Conservation (phyloP, 2,797 vertebrate genomes). For the Prunella strophiata region DNA sequence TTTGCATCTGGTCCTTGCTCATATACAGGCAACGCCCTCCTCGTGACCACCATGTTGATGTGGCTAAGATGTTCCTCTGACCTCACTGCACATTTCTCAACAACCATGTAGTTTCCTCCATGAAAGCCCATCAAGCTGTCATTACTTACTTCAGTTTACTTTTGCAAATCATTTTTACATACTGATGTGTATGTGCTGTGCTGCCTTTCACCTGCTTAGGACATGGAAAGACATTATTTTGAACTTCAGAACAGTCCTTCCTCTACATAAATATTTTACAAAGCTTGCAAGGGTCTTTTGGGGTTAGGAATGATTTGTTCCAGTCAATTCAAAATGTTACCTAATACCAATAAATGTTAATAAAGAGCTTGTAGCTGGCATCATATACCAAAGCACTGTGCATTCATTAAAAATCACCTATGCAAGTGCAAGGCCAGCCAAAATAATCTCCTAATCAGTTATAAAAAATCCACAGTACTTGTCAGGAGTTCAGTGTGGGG, state of each 20-base stretch:
- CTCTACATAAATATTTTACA: constrained; percentile 24
- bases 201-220: constrained; percentile 38
- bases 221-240: constrained; percentile 4
- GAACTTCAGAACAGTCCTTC: neutral
- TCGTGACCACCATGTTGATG: neutral
- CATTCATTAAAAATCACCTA: constrained; percentile 61
- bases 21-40: neutral
- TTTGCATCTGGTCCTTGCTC: neutral
- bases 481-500: constrained; percentile 52
- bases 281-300: neutral
- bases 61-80: neutral
- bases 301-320: constrained; percentile 39
- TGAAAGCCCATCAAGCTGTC: constrained; percentile 41
- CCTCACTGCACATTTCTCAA: constrained; percentile 1
- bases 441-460: constrained; percentile 72
- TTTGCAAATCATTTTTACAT: constrained; percentile 30
- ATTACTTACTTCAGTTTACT: constrained; percentile 31
- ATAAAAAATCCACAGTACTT: constrained; percentile 45
- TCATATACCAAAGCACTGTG: neutral
- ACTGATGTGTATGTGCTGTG: neutral
- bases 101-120: neutral
- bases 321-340: neutral
- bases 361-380: constrained; percentile 61
- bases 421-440: constrained; percentile 49
- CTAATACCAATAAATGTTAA: constrained; percentile 59